Percentiles rank a stretch among this genome's conserved stretches.
These are phyloP conservation scores for Drosophila hydei DNA, from an alignment of 1,140 invertebrate species.

Conservation along the genomic window DNA sequence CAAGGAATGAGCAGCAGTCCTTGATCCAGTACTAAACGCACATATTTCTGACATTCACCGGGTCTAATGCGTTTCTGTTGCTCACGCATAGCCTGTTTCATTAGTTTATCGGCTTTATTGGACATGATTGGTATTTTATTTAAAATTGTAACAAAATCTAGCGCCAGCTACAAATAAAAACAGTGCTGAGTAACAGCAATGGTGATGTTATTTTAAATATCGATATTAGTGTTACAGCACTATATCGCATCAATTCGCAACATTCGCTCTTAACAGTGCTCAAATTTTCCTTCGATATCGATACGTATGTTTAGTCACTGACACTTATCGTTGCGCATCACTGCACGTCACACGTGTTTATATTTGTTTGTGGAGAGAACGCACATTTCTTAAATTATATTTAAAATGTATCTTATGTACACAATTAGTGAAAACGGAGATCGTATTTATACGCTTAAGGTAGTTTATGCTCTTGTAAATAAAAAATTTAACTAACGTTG, in stretches of 20 bases:
- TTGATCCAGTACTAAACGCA: constrained; percentile 84
- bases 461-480: constrained; percentile 62
- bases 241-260: too few species aligned
- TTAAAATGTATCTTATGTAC: constrained; percentile 91
- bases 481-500: constrained; percentile 19
- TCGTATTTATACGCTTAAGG: constrained; percentile 89
- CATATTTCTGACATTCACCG: constrained; percentile 85
- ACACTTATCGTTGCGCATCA: constrained; percentile 16
- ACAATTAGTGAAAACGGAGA: constrained; percentile 89
- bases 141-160: neutral
- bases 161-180: constrained; percentile 26
- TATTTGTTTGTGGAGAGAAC: constrained; percentile 38
- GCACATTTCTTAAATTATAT: constrained; percentile 4
- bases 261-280: too few species aligned
- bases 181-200: constrained; percentile 5
- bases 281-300: too few species aligned
- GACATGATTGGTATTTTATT: constrained; percentile 29
- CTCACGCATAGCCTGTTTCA: constrained; percentile 70
- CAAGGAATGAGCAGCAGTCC: constrained; percentile 28
- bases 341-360: constrained; percentile 66
- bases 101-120: constrained; percentile 66
- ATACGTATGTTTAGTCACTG: neutral
- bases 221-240: neutral
- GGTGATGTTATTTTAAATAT: neutral
- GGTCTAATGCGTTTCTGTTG: constrained; percentile 84